Evolutionary conservation across 2,113 vertebrate genomes (phyloP), one percentile per base, ranked within the genome.

Genomic region (Speoplatyrhinus poulsoni): DNA sequence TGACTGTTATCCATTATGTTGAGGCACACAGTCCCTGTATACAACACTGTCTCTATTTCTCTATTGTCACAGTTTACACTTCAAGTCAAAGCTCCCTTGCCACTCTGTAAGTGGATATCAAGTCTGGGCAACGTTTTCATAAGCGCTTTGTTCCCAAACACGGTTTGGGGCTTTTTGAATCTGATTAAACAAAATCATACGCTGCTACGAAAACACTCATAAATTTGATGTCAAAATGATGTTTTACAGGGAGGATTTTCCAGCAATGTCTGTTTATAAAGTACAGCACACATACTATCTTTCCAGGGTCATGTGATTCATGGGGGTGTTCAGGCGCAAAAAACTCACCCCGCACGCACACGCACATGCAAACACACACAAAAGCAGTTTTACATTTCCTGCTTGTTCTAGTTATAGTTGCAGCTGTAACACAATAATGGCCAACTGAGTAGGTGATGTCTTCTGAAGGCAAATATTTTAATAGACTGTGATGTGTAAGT

Each of bases 101-200:
- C 77, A 64, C 60, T 62, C 46, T 63, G 57, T 75, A 69, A 76
- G 65, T 66, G 67, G 59, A 53, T 6, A 47, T 88, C 89, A 83
- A 78, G 87, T 77, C 81, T 26, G 55, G 77, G 73, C 87, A 82
- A 1, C 41, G 69, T 60, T 46, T 72, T 62, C 64, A 54, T 75
- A 61, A 50, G 61, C 12, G 73, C 72, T 72, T 80, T 82, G 69
- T 83, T 82, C 75, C 19, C 64, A 79, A 80, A 41, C 80, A 72
- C 67, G 67, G 72, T 83, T 81, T 69, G 60, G 47, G 64, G 16
- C 46, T 83, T 72, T 77, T 83, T 75, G 3, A 9, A 60, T 65
- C 68, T 64, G 78, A 82, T 88, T 76, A 87, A 86, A 78, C 83
- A 86, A 80, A 84, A 86, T 88, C 72, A 80, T 69, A 83, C 75